phyloP scores from a whole-genome alignment of 1,140 invertebrate species.

The Eumeta japonica region DNA sequence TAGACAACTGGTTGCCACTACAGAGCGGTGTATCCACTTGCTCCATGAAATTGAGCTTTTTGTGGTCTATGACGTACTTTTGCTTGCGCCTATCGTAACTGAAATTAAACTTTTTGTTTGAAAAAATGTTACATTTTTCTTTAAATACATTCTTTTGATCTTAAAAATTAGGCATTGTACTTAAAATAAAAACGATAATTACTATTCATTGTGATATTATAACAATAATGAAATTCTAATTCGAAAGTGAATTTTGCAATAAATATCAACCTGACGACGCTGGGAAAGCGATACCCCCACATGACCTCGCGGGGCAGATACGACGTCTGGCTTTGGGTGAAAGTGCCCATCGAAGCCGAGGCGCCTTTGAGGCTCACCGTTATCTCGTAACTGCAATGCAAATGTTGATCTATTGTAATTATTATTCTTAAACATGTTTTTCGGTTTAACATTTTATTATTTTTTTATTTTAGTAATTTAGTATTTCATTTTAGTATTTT shows the following conservation, averaged over 20 bases:
- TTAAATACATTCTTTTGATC: too few relatives aligned
- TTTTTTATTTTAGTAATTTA: too few relatives aligned
- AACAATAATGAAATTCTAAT: not conserved
- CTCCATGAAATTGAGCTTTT: constrained; percentile 33
- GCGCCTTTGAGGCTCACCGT: constrained; percentile 82
- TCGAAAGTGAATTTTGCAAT: not conserved
- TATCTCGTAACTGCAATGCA: constrained; percentile 73
- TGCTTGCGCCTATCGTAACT: constrained; percentile 41
- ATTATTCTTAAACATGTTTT: too few relatives aligned
- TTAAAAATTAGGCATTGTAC: not conserved
- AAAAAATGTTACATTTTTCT: too few relatives aligned
- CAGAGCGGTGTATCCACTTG: constrained; percentile 36
- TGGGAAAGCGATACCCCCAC: constrained; percentile 80
- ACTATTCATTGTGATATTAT: not conserved
- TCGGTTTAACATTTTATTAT: too few relatives aligned
- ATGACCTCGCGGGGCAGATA: constrained; percentile 79
- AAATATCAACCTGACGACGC: constrained; percentile 53
- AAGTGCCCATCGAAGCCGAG: constrained; percentile 76
- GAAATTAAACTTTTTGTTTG: constrained; percentile 9
- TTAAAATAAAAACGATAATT: not conserved
- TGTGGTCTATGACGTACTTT: constrained; percentile 45
- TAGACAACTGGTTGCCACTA: constrained; percentile 34
- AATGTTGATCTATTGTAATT: not conserved
- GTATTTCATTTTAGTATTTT: too few relatives aligned
- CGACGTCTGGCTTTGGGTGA: constrained; percentile 73